phyloP scores from a whole-genome alignment of 1,140 invertebrate genomes.

The Venustaconcha ellipsiformis region DNA sequence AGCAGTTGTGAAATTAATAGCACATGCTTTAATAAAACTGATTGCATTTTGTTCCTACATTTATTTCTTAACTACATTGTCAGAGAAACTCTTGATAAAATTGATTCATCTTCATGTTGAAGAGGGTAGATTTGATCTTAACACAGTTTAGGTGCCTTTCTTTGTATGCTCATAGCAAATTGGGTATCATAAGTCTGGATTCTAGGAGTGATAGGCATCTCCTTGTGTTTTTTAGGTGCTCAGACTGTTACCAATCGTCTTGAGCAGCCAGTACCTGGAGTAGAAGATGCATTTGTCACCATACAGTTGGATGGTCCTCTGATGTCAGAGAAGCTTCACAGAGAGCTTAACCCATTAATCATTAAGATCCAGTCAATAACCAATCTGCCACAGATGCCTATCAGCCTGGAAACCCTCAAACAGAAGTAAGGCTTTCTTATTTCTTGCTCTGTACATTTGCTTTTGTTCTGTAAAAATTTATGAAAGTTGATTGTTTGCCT shows the following conservation, averaged over 20 bases:
- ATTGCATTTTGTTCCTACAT: too few relatives aligned
- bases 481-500: too few relatives aligned
- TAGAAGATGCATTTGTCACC: slow-evolving; percentile 64
- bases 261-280: slow-evolving; percentile 46
- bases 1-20: too few relatives aligned
- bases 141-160: too few relatives aligned
- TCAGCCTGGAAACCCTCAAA: slow-evolving; percentile 54
- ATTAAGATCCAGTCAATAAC: slow-evolving; percentile 61
- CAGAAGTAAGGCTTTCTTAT: slow-evolving; percentile 46
- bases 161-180: too few relatives aligned
- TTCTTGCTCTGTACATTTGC: not conserved
- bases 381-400: slow-evolving; percentile 59
- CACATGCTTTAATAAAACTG: too few relatives aligned
- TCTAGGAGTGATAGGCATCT: too few relatives aligned
- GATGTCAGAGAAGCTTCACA: slow-evolving; percentile 57
- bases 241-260: slow-evolving; percentile 57
- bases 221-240: slow-evolving; percentile 32
- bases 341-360: slow-evolving; percentile 64
- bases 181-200: too few relatives aligned
- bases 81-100: too few relatives aligned
- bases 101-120: too few relatives aligned
- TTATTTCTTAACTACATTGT: too few relatives aligned
- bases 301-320: slow-evolving; percentile 56
- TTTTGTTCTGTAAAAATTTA: not conserved
- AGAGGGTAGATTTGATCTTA: too few relatives aligned